Conservation (phyloP, 1,140 invertebrate species). For the Micrasema longulum region DNA sequence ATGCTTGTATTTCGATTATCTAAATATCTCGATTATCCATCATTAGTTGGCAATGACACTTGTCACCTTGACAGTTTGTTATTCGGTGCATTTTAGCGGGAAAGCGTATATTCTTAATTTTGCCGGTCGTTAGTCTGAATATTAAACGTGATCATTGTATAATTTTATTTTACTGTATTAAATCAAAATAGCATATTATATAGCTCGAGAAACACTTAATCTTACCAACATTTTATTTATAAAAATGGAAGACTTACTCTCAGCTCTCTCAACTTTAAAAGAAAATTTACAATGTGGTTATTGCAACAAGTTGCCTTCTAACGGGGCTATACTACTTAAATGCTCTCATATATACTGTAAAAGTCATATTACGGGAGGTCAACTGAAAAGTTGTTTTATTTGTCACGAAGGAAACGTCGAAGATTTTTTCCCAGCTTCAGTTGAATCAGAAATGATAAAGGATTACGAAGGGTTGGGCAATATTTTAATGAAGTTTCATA, state of each 20-base stretch:
- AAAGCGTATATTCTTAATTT: too few species aligned
- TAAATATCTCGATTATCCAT: too few species aligned
- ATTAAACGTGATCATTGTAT: too few species aligned
- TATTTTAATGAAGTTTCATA: constrained; percentile 3
- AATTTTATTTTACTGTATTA: too few species aligned
- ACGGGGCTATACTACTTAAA: constrained; percentile 60
- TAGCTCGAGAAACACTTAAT: too few species aligned
- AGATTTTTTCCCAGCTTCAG: constrained; percentile 19
- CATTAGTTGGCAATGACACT: too few species aligned
- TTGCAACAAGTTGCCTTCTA: constrained; percentile 59
- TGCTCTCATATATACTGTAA: constrained; percentile 63
- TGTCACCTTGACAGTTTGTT: too few species aligned
- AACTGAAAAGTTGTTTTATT: constrained; percentile 57
- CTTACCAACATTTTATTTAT: too few species aligned
- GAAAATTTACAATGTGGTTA: constrained; percentile 59
- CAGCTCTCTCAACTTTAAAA: constrained; percentile 56
- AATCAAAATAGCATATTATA: too few species aligned
- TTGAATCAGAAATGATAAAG: constrained; percentile 15
- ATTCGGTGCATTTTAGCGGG: too few species aligned
- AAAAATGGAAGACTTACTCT: constrained; percentile 31
- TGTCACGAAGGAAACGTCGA: constrained; percentile 55
- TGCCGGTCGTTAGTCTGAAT: too few species aligned
- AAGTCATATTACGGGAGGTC: constrained; percentile 56
- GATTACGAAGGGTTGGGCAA: constrained; percentile 12
- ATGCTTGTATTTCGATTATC: too few species aligned